Conservation (phyloP, 2,797 vertebrate genomes). For the Lateolabrax maculatus region DNA sequence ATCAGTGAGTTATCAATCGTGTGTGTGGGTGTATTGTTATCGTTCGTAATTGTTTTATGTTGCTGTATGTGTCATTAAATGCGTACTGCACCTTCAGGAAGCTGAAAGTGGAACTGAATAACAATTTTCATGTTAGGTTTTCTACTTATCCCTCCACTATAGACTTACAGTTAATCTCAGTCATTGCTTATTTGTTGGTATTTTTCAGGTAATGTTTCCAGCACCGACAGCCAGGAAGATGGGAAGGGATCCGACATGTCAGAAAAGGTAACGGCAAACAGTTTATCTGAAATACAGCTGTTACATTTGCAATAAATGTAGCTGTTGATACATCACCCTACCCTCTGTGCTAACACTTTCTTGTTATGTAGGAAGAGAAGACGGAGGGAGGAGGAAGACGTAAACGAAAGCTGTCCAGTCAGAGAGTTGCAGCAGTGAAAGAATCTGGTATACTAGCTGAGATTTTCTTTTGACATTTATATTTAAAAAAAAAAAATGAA, state of each 20-base stretch:
- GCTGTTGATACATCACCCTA: rapidly evolving
- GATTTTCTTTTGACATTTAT: not conserved
- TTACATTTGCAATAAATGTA: not conserved
- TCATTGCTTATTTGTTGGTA: conserved; percentile 1
- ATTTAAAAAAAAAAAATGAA: not conserved
- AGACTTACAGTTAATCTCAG: not conserved
- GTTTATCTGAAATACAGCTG: not conserved
- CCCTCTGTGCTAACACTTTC: not conserved
- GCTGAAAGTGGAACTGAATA: not conserved
- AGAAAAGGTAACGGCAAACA: conserved; percentile 67
- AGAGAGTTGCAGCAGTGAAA: conserved; percentile 46
- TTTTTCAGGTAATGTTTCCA: conserved; percentile 74
- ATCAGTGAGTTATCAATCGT: conserved; percentile 69
- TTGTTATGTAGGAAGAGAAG: conserved; percentile 74
- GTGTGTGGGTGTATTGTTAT: not conserved
- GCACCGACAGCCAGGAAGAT: conserved; percentile 75
- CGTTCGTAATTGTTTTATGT: not conserved
- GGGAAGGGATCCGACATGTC: conserved; percentile 72
- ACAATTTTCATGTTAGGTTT: not conserved
- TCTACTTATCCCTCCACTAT: not conserved
- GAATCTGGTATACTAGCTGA: conserved; percentile 61
- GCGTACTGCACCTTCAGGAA: not conserved
- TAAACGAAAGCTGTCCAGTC: conserved; percentile 69
- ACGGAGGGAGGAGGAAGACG: conserved; percentile 64
- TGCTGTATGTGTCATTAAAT: not conserved